Conservation (phyloP, 2,797 vertebrate species). For the Acipenser ruthenus region DNA sequence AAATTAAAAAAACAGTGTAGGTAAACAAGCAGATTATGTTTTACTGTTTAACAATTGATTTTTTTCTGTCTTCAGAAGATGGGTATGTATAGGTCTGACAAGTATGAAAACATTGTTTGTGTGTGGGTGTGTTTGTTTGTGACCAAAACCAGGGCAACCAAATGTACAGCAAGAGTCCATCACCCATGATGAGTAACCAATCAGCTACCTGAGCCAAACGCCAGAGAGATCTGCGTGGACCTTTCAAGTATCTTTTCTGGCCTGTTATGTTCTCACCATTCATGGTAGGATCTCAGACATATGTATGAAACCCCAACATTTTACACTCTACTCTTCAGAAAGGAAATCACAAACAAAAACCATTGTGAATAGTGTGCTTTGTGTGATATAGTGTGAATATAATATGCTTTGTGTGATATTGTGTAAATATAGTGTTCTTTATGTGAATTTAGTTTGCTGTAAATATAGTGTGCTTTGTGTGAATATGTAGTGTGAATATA, state of each 20-base stretch:
- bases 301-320: constrained; percentile 9
- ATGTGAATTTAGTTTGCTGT: constrained; percentile 7
- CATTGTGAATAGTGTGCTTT: background rate
- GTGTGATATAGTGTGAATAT: too few species aligned
- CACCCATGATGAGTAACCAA: constrained; percentile 9
- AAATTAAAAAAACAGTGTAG: too few species aligned
- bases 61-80: too few species aligned
- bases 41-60: too few species aligned
- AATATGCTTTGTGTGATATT: background rate
- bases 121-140: too few species aligned
- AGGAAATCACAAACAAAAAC: constrained; percentile 7
- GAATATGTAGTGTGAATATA: constrained; percentile 11
- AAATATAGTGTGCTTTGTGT: constrained; percentile 6
- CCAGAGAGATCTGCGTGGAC: background rate
- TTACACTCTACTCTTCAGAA: constrained; percentile 9
- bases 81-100: too few species aligned
- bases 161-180: background rate
- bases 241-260: constrained; percentile 6
- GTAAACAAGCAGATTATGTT: too few species aligned
- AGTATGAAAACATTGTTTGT: too few species aligned
- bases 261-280: constrained; percentile 8
- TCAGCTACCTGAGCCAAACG: constrained; percentile 8
- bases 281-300: constrained; percentile 6
- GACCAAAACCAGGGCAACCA: too few species aligned
- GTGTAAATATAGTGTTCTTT: background rate